Conservation (phyloP, 2,888 invertebrate species). For the Euproctis similis region DNA sequence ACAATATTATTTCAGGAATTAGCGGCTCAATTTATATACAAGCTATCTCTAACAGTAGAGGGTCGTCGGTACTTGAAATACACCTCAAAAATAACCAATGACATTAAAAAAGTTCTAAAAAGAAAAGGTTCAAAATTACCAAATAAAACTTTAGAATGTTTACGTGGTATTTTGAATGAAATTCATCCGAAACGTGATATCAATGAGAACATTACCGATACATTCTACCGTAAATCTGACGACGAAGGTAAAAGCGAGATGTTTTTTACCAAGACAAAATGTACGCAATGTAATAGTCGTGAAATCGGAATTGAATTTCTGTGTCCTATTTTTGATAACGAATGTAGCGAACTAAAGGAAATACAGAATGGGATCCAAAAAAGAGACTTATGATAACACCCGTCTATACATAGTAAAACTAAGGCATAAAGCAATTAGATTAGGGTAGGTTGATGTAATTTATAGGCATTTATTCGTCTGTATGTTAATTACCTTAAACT, state of each 20-base stretch:
- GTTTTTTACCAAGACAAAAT: constrained; percentile 27
- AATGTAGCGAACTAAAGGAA: not conserved
- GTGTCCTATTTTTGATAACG: constrained; percentile 5
- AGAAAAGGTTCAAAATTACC: constrained; percentile 37
- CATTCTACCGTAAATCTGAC: constrained; percentile 39
- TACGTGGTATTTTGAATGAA: constrained; percentile 39
- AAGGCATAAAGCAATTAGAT: constrained; percentile 7
- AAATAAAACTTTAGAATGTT: constrained; percentile 32
- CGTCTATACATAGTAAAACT: constrained; percentile 31
- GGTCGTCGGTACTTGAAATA: constrained; percentile 56
- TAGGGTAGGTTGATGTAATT: constrained; percentile 21
- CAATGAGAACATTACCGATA: constrained; percentile 28
- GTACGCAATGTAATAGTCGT: constrained; percentile 9
- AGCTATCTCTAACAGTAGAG: constrained; percentile 51
- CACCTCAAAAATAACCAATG: constrained; percentile 52
- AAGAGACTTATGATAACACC: constrained; percentile 32
- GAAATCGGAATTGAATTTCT: constrained; percentile 15
- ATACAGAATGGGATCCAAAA: not conserved
- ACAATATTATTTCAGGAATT: constrained; percentile 41
- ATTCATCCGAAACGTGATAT: constrained; percentile 33
- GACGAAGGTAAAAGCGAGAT: constrained; percentile 45
- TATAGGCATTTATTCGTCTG: constrained; percentile 2
- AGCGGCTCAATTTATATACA: constrained; percentile 40
- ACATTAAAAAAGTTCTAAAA: constrained; percentile 49
- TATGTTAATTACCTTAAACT: too few species aligned